Base-by-base conservation (phyloP, 1,140 invertebrate species). In the Papilio xuthus region DNA sequence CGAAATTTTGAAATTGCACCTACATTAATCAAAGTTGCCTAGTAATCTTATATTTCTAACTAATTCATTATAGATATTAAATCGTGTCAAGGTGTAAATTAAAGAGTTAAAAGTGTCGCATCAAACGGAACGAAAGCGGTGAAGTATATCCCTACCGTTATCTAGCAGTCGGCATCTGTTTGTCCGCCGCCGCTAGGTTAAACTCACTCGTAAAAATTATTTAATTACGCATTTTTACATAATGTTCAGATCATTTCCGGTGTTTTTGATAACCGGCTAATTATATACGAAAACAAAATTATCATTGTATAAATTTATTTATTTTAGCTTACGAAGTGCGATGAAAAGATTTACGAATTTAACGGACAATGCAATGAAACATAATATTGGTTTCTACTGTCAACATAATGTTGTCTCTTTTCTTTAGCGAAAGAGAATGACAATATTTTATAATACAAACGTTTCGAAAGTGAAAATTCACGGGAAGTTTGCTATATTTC, bases 101-200 rank as follows among this genome's bases (percentile, higher is more conserved):
- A 47, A 20, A 42, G 41, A 41, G 41, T 47, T 47, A 47, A 42
- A 41, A 41, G 74, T 76, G 74, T 60, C 74, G 53, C 53, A 60
- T 76, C 53, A 76, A 76, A 76, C n/a, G 74, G 56, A 41, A 63
- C 42, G 73, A 75, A 76, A 60, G 74, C 74, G 18, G 53, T 42
- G 74, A 63, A 23, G 53, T 53, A 76, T 76, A 50, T 42, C 32
- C 74, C n/a, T n/a, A 44, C 23, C 20, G 74, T 76, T 76, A 76
- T 76, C 74, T 37, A n/a, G 6, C 26, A n/a, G 73, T 75, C 73
- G 73, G 73, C 73, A 75, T 75, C 73, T 75, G 47, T 75, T 75
- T 75, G 42, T 53, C 42, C 23, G 8, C 37, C 44, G 26, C 13
- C 44, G 44, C 20, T 28, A 20, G 41, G 50, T 41, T 50, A 41